Evolutionary conservation across 2,113 vertebrate species (phyloP).

Genomic region (Romanogobio albipinnatus): DNA sequence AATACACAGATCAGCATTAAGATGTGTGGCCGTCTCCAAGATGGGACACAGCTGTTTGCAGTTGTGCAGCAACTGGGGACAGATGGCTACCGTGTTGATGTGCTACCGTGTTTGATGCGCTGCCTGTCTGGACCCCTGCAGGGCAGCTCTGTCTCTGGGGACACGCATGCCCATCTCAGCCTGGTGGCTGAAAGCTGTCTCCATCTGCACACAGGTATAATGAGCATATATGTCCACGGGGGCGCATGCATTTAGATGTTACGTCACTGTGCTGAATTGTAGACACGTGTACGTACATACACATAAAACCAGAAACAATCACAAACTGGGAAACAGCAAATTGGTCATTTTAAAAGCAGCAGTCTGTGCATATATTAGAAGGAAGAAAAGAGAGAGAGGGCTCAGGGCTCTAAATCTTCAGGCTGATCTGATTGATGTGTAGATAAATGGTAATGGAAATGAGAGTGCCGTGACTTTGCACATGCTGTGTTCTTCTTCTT

Average conservation of each 20-base stretch:
- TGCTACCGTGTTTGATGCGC: neutral
- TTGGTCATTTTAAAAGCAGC: neutral
- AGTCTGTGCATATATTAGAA: neutral
- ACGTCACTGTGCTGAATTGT: neutral
- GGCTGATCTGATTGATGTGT: slow-evolving; percentile 9
- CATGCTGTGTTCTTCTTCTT: neutral
- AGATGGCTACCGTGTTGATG: slow-evolving; percentile 12
- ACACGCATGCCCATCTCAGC: slow-evolving; percentile 22
- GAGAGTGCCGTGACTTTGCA: slow-evolving; percentile 28
- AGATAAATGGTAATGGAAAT: slow-evolving; percentile 40
- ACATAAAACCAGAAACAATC: neutral
- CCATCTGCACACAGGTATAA: slow-evolving; percentile 51
- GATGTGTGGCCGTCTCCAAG: neutral
- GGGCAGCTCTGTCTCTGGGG: slow-evolving; percentile 23
- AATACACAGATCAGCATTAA: slow-evolving; percentile 12
- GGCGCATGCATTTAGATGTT: slow-evolving; percentile 1
- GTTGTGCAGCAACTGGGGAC: neutral
- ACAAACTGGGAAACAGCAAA: neutral
- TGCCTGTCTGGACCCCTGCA: slow-evolving; percentile 37
- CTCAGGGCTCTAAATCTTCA: slow-evolving; percentile 19
- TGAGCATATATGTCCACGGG: slow-evolving; percentile 32
- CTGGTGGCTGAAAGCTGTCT: neutral
- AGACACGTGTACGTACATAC: neutral
- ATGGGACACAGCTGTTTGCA: neutral
- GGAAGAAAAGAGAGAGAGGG: neutral